Percentiles rank a stretch among this genome's conserved stretches.
These are phyloP conservation scores for Dysidea cf. avara DNA, from an alignment of 37 sponge, comb jelly and placozoan genomes.

Conservation along the genomic window DNA sequence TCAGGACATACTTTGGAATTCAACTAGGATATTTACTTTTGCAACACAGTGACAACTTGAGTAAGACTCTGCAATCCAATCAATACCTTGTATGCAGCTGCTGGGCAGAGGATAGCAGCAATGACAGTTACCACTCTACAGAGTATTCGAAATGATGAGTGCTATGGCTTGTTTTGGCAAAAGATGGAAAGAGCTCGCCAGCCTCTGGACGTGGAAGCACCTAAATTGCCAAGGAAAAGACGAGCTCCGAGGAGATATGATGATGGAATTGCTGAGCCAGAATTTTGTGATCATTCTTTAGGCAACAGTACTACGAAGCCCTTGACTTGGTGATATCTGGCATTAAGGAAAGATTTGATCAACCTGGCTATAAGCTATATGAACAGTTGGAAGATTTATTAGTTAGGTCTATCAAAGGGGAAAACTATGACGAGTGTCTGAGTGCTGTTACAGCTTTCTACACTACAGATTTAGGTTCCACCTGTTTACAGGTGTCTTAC, in stretches of 20 bases:
- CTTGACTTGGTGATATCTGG: too few species aligned
- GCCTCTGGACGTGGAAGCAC: too few species aligned
- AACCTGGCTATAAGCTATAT: constrained; percentile 5
- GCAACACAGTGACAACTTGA: constrained; percentile 21
- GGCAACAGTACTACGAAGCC: too few species aligned
- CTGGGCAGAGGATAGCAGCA: constrained; percentile 13
- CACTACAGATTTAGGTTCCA: constrained; percentile 5
- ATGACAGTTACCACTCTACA: constrained; percentile 26
- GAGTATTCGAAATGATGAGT: constrained; percentile 4
- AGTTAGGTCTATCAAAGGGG: neutral
- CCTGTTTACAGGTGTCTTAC: too few species aligned
- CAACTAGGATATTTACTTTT: constrained; percentile 1
- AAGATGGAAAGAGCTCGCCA: constrained; percentile 10
- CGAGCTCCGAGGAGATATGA: too few species aligned
- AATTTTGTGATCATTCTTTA: too few species aligned
- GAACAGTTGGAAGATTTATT: constrained; percentile 14
- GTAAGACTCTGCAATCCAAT: constrained; percentile 13
- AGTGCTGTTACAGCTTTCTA: constrained; percentile 1
- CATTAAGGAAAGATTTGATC: too few species aligned
- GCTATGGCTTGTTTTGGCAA: constrained; percentile 10
- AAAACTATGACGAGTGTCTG: constrained; percentile 1
- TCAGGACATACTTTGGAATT: constrained; percentile 4
- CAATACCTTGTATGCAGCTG: neutral
- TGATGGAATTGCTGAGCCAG: neutral
- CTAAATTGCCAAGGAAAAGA: too few species aligned